These are phyloP conservation scores for Drosophila ustulata DNA, from an alignment of 2,888 invertebrate species.

Conservation along the genomic window DNA sequence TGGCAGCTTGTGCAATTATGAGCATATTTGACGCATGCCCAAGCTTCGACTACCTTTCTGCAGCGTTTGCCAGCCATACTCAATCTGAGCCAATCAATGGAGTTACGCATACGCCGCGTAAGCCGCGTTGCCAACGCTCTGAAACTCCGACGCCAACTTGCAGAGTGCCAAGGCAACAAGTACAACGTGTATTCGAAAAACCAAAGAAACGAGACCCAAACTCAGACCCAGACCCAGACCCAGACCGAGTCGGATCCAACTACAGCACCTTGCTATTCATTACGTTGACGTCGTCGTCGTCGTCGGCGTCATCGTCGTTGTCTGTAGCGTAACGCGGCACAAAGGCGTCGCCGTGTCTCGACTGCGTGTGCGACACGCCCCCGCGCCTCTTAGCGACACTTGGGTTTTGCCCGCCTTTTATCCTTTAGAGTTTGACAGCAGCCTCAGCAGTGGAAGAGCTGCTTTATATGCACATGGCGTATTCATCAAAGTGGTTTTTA, in stretches of 20 bases:
- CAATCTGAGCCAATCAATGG: constrained; percentile 72
- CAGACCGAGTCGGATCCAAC: constrained; percentile 22
- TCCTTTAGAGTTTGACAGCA: constrained; percentile 42
- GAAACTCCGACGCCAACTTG: constrained; percentile 3
- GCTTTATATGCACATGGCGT: constrained; percentile 81
- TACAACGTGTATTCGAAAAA: constrained; percentile 42
- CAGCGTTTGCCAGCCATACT: constrained; percentile 39
- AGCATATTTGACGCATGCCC: constrained; percentile 58
- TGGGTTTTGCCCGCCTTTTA: constrained; percentile 42
- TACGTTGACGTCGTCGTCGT: constrained; percentile 35
- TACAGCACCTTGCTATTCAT: constrained; percentile 63
- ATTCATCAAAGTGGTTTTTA: constrained; percentile 82
- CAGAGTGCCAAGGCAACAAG: constrained; percentile 66
- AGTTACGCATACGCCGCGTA: constrained; percentile 75
- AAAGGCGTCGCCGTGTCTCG: constrained; percentile 50
- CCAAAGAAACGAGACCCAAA: constrained; percentile 8
- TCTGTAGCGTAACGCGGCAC: constrained; percentile 33
- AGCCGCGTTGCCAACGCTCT: constrained; percentile 53
- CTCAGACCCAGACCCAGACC: neutral
- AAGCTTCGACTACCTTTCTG: constrained; percentile 26
- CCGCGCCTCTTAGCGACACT: constrained; percentile 52
- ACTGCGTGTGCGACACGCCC: constrained; percentile 45
- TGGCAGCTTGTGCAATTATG: constrained; percentile 65
- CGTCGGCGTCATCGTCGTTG: neutral
- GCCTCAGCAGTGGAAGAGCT: constrained; percentile 46